These are phyloP conservation scores for Drosophila pectinifera DNA, from an alignment of 1,140 invertebrate genomes.

Conservation along the genomic window DNA sequence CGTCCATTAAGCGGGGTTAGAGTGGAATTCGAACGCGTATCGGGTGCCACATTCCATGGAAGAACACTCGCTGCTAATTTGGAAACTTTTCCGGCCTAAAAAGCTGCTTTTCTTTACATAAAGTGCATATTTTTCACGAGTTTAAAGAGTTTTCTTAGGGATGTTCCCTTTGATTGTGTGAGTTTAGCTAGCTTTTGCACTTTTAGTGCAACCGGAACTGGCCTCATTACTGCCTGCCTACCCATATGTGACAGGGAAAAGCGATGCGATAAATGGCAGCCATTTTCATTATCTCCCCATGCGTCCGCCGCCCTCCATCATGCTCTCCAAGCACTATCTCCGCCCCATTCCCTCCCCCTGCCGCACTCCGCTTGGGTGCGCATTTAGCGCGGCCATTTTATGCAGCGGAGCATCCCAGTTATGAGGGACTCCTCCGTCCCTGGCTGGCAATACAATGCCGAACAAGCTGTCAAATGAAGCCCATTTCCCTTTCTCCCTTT, in stretches of 20 bases:
- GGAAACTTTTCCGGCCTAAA: not conserved
- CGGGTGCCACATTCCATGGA: not conserved
- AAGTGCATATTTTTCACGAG: not conserved
- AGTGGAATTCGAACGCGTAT: not conserved
- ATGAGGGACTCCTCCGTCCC: constrained; percentile 30
- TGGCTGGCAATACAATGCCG: constrained; percentile 64
- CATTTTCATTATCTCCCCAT: constrained; percentile 67
- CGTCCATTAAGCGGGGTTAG: not conserved
- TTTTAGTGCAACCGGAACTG: constrained; percentile 10
- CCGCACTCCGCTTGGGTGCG: constrained; percentile 43
- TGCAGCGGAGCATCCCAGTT: constrained; percentile 48
- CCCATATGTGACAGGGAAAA: constrained; percentile 34
- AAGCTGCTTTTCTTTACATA: not conserved
- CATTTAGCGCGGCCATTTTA: constrained; percentile 71
- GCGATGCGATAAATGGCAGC: constrained; percentile 51
- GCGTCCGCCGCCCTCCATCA: constrained; percentile 17
- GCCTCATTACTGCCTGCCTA: constrained; percentile 17
- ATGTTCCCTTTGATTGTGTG: no score
- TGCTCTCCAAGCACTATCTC: not conserved
- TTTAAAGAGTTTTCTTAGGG: not conserved
- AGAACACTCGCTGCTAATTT: not conserved
- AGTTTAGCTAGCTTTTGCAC: constrained; percentile 3
- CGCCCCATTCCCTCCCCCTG: not conserved
- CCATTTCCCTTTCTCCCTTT: constrained; percentile 53
- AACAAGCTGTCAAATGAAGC: constrained; percentile 82